Evolutionary conservation across 1,140 invertebrate genomes (phyloP), one percentile per base, ranked within the genome.

Genomic region (Trachelipus rathkii): DNA sequence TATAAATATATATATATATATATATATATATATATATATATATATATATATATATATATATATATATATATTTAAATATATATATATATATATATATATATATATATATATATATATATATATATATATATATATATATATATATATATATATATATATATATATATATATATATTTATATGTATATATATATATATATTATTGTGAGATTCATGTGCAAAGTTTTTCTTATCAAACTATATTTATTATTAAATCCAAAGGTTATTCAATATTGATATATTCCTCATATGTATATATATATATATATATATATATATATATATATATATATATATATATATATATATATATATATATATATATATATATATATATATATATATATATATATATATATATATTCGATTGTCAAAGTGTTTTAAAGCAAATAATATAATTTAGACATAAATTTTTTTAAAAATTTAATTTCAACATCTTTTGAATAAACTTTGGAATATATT

Each of bases 341-440:
- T 60, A 60, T 60, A 60, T 43, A 71, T 15, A 43, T n/a, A 43
- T 43, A 71, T 43, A 71, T 43, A 71, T 43, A 33, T 43, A 71
- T 24, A 70, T 24, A 70, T 24, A 70, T 24, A 33, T 24, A 72
- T 72, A 72, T 60, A 53, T 21, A 53, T 24, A 73, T 24, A 73
- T 50, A 73, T 19, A 73, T 73, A 60, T 73, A 73, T 50, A 53
- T 53, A 73, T 21, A 50, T 73, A 73, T 73, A 50, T 33, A 33
- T n/a, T n/a, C n/a, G n/a, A n/a, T n/a, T n/a, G n/a, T n/a, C n/a
- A n/a, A n/a, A n/a, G n/a, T n/a, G 6, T 33, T 33, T 33, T 33
- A 33, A 33, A 3, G 6, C 1, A 33, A 3, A 3, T 33, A 33
- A 33, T 1, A 6, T 33, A 1, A 33, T 33, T 33, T 33, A 33